phyloP scores from a whole-genome alignment of 2,888 invertebrate species.

The Aphodius sticticus region DNA sequence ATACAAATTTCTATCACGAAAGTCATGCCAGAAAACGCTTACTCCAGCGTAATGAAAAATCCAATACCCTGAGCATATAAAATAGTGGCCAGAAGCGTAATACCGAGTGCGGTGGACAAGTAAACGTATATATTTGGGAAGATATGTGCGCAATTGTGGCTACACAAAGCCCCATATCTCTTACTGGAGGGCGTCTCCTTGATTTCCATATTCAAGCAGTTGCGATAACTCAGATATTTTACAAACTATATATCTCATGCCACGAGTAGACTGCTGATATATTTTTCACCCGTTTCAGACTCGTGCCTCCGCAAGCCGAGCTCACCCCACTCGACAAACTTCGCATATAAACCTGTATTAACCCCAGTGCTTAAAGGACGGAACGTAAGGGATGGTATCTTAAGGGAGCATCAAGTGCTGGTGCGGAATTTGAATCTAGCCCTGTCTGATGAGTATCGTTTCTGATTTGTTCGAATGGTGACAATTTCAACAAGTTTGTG shows the following conservation, averaged over 20 bases:
- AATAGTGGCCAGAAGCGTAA: neutral
- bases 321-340: no score
- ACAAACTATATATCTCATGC: neutral
- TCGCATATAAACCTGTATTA: no score
- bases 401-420: no score
- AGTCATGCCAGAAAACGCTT: neutral
- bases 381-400: no score
- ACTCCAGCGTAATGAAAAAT: neutral
- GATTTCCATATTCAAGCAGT: conserved; percentile 4
- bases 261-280: neutral
- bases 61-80: neutral
- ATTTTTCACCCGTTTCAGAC: neutral
- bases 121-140: neutral
- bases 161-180: neutral
- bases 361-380: no score
- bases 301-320: neutral
- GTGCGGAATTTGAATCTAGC: no score
- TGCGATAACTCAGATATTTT: neutral
- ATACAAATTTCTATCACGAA: no score
- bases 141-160: neutral
- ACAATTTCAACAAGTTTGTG: no score
- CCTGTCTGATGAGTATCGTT: no score
- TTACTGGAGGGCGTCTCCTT: neutral
- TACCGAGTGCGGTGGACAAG: neutral
- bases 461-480: no score